Conservation (phyloP, 2,113 vertebrate genomes). For the Otis tarda region DNA sequence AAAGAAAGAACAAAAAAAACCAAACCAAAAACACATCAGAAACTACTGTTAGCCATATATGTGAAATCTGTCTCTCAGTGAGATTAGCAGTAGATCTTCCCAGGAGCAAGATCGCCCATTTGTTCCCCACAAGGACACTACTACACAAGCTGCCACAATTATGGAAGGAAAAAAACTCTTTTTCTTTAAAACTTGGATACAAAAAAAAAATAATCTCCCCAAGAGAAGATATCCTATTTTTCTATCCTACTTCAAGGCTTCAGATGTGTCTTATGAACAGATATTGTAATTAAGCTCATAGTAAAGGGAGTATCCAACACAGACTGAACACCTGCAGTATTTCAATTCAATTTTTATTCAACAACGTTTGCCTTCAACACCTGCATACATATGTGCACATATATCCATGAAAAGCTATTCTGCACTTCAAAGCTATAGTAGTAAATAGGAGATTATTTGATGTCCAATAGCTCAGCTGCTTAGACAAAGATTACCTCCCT, state of each 20-base stretch:
- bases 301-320: neutral
- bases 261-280: neutral
- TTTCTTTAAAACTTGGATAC: neutral
- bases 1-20: neutral
- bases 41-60: neutral
- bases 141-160: neutral
- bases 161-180: neutral
- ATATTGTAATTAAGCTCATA: neutral
- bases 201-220: neutral
- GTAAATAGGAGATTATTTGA: neutral
- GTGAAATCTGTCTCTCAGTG: neutral
- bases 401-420: neutral
- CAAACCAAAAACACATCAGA: neutral
- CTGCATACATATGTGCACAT: neutral
- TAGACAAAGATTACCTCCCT: neutral
- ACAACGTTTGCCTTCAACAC: neutral
- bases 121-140: neutral
- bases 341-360: neutral
- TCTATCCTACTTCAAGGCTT: neutral
- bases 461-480: neutral
- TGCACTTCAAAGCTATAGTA: neutral
- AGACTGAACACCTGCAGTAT: neutral
- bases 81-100: neutral
- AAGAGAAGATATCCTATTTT: neutral
- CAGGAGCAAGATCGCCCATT: neutral